Evolutionary conservation across 2,113 vertebrate genomes (phyloP).

Genomic region (Poeciliopsis prolifica): DNA sequence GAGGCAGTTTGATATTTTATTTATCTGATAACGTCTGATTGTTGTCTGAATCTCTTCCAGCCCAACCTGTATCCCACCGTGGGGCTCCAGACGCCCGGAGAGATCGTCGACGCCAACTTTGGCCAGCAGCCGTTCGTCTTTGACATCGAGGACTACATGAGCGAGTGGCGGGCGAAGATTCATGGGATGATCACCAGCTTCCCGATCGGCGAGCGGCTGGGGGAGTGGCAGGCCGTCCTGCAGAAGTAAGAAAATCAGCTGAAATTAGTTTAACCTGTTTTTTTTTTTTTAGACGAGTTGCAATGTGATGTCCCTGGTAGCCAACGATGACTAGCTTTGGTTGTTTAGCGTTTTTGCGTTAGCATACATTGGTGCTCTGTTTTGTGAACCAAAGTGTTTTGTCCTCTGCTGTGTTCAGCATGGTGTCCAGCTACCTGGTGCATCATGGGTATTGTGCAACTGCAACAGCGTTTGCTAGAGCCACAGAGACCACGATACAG

Average conservation of each 20-base stretch:
- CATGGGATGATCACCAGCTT: slow-evolving; percentile 95
- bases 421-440: slow-evolving; percentile 98
- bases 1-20: neutral
- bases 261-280: no score
- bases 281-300: no score
- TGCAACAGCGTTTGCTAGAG: slow-evolving; percentile 94
- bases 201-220: slow-evolving; percentile 93
- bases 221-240: slow-evolving; percentile 97
- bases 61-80: slow-evolving; percentile 98
- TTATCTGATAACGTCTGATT: neutral
- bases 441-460: slow-evolving; percentile 98
- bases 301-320: no score
- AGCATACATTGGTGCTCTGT: no score
- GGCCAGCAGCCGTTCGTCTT: slow-evolving; percentile 98
- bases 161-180: slow-evolving; percentile 96
- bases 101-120: slow-evolving; percentile 98
- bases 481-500: slow-evolving; percentile 95
- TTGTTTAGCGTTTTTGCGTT: no score
- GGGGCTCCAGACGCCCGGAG: slow-evolving; percentile 96
- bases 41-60: slow-evolving; percentile 65
- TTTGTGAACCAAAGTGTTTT: neutral
- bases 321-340: no score
- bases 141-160: slow-evolving; percentile 99
- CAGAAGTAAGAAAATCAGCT: slow-evolving; percentile 87
- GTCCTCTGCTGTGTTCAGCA: slow-evolving; percentile 75